Evolutionary conservation across 2,888 invertebrate genomes (phyloP).

Genomic region (Tenthredo distinguenda): DNA sequence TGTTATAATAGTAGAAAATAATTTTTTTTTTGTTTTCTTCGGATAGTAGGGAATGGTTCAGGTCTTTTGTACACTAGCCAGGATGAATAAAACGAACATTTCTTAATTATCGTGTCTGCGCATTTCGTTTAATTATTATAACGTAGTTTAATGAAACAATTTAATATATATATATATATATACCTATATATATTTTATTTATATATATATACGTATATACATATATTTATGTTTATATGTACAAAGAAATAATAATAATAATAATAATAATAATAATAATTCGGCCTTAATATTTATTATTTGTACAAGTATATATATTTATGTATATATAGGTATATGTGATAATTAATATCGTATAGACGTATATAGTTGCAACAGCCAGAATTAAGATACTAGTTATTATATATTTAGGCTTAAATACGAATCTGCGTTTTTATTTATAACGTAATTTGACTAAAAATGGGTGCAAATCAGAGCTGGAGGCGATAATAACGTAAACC

Average conservation of each 20-base stretch:
- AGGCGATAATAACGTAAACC: neutral
- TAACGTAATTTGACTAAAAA: neutral
- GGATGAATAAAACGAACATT: neutral
- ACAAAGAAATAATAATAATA: neutral
- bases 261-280: constrained; percentile 2
- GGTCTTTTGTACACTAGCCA: too few species aligned
- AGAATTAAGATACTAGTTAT: neutral
- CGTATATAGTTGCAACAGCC: constrained; percentile 6
- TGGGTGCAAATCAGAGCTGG: neutral
- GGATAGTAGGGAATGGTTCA: neutral
- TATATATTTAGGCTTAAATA: neutral
- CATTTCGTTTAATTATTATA: constrained; percentile 9
- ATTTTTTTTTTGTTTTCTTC: neutral
- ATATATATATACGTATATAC: neutral
- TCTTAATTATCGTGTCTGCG: neutral
- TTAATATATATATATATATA: constrained; percentile 10
- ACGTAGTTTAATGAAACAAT: constrained; percentile 23
- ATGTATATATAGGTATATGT: neutral
- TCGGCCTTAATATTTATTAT: constrained; percentile 20
- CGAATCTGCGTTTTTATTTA: neutral
- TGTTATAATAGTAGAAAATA: neutral
- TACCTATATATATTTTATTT: neutral
- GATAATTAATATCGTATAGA: constrained; percentile 8
- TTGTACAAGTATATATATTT: neutral
- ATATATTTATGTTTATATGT: neutral